Evolutionary conservation across 1,140 invertebrate genomes (phyloP).

Genomic region (Musca domestica): DNA sequence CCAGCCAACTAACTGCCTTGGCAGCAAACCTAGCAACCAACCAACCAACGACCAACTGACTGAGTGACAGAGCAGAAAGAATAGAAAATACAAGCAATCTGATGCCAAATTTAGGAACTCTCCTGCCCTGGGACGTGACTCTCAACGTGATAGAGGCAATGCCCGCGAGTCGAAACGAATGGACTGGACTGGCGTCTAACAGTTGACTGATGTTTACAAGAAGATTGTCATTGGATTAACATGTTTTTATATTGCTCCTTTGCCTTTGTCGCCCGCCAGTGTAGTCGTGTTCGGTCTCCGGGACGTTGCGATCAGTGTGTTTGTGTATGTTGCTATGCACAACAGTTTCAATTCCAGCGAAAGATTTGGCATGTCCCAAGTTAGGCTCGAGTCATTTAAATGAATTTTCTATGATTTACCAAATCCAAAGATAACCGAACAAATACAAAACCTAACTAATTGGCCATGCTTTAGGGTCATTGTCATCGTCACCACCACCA

Average conservation of each 20-base stretch:
- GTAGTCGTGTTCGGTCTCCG: not conserved
- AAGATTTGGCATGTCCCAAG: no score
- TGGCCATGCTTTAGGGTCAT: conserved; percentile 28
- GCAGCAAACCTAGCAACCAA: not conserved
- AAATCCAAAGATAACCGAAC: conserved; percentile 7
- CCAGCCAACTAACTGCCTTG: not conserved
- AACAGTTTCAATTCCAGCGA: no score
- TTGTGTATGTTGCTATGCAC: no score
- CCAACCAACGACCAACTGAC: not conserved
- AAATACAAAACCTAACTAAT: conserved; percentile 24
- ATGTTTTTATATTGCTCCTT: conserved; percentile 12
- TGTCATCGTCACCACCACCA: conserved; percentile 7
- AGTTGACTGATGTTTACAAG: conserved; percentile 22
- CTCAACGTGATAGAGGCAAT: not conserved
- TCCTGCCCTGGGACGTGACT: not conserved
- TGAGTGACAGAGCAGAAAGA: no score
- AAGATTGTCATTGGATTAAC: conserved; percentile 22
- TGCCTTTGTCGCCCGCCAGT: not conserved
- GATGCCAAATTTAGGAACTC: conserved; percentile 12
- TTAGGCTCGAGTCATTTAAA: not conserved
- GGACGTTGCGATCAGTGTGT: no score
- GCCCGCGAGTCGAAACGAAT: not conserved
- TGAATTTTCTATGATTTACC: not conserved
- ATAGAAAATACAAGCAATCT: conserved; percentile 10
- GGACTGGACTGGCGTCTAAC: conserved; percentile 2